A percentile compares a stretch with the other conserved stretches of the same genome.
Conservation (phyloP, 1,140 invertebrate genomes). For the Philotrypesis tridentata region DNA sequence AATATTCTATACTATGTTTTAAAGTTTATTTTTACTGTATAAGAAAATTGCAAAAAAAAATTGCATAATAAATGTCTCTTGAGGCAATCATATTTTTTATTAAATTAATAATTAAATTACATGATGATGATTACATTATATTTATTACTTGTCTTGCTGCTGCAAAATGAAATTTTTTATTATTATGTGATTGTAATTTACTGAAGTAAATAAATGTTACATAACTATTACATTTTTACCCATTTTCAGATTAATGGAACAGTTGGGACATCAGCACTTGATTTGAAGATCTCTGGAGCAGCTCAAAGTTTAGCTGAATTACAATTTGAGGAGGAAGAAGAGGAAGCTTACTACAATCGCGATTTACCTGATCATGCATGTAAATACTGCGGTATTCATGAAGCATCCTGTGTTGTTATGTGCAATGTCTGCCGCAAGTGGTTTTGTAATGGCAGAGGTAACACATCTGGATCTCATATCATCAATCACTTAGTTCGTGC, state of each 20-base stretch:
- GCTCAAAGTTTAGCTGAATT: constrained; percentile 86
- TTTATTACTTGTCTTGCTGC: neutral
- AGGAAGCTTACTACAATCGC: constrained; percentile 91
- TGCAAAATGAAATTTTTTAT: neutral
- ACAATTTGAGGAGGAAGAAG: constrained; percentile 93
- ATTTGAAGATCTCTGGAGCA: constrained; percentile 81
- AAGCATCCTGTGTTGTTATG: constrained; percentile 97
- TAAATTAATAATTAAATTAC: too few species aligned
- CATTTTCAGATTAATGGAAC: constrained; percentile 80
- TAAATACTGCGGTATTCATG: constrained; percentile 99
- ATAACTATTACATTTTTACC: constrained; percentile 41
- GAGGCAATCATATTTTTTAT: neutral
- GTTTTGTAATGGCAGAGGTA: constrained; percentile 99
- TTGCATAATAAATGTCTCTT: neutral
- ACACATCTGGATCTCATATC: constrained; percentile 98
- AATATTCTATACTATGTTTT: neutral
- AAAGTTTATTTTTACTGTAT: neutral
- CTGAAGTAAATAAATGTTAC: neutral
- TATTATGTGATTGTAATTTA: neutral
- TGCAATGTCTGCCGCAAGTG: constrained; percentile 99
- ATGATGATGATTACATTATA: neutral
- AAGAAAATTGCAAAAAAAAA: neutral
- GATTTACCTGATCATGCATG: constrained; percentile 96
- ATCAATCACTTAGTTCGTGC: constrained; percentile 98
- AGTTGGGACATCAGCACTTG: constrained; percentile 67